These are phyloP conservation scores for Psilopsiagon aymara DNA, from an alignment of 2,113 vertebrate genomes.

Conservation along the genomic window DNA sequence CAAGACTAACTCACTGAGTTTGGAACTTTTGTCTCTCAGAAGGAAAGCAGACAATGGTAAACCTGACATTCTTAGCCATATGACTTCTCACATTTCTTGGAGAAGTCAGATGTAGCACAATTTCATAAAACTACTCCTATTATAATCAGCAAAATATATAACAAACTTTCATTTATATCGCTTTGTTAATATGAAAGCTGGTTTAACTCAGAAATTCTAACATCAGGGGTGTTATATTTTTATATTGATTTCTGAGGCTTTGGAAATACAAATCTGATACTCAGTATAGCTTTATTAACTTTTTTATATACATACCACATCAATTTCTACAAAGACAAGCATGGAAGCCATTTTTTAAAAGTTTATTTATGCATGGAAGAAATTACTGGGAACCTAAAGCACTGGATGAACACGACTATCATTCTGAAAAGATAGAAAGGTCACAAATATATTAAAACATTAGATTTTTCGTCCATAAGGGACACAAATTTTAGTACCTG, in stretches of 20 bases:
- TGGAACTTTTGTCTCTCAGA: not conserved
- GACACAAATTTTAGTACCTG: not conserved
- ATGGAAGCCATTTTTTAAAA: not conserved
- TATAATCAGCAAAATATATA: not conserved
- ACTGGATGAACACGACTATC: not conserved
- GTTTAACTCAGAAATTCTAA: not conserved
- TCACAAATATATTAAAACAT: not conserved
- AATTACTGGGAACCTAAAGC: not conserved
- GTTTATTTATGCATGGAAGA: not conserved
- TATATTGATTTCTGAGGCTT: not conserved
- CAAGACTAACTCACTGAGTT: not conserved
- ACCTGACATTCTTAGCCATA: not conserved
- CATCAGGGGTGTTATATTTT: not conserved
- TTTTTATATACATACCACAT: not conserved
- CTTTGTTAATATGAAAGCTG: not conserved
- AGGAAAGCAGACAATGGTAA: not conserved
- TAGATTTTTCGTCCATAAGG: not conserved
- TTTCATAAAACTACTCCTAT: not conserved
- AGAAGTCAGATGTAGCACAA: not conserved
- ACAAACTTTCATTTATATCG: not conserved
- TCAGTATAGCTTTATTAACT: not conserved
- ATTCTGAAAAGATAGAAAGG: constrained; percentile 7
- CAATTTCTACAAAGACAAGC: not conserved
- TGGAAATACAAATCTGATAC: not conserved
- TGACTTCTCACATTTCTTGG: not conserved